A percentile compares a stretch with the other conserved stretches of the same genome.
These are phyloP conservation scores for Peucedramus taeniatus DNA, from an alignment of 2,113 vertebrate genomes.

Conservation along the genomic window DNA sequence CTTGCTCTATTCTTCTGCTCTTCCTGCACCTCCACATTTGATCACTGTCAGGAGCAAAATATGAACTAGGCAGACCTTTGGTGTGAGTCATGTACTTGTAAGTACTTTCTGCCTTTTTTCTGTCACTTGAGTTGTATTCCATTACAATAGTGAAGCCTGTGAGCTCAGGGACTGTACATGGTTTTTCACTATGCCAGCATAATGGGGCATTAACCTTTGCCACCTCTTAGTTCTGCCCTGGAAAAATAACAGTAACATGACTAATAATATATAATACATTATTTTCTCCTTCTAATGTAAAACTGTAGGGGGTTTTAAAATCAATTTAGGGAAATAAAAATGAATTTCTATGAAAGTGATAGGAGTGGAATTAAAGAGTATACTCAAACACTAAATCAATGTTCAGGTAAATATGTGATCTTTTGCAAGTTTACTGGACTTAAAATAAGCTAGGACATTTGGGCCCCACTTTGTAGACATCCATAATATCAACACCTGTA, in stretches of 20 bases:
- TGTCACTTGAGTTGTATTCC: not conserved
- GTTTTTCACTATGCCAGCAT: not conserved
- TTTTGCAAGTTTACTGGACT: not conserved
- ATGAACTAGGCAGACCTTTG: not conserved
- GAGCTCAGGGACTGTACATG: not conserved
- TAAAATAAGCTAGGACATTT: not conserved
- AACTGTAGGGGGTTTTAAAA: fast-evolving
- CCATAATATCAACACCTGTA: not conserved
- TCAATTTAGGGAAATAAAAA: not conserved
- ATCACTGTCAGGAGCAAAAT: not conserved
- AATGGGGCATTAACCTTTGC: not conserved
- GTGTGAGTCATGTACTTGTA: not conserved
- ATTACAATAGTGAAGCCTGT: not conserved
- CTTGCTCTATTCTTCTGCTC: not conserved
- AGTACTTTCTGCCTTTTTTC: not conserved
- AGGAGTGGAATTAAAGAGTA: not conserved
- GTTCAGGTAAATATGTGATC: not conserved
- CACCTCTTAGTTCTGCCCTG: not conserved
- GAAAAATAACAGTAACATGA: not conserved
- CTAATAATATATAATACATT: not conserved
- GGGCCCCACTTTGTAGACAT: fast-evolving
- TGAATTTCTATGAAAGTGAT: not conserved
- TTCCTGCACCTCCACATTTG: not conserved
- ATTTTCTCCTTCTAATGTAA: not conserved
- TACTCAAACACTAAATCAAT: not conserved